phyloP scores from a whole-genome alignment of 2,797 vertebrate genomes.

The Platalea minor region DNA sequence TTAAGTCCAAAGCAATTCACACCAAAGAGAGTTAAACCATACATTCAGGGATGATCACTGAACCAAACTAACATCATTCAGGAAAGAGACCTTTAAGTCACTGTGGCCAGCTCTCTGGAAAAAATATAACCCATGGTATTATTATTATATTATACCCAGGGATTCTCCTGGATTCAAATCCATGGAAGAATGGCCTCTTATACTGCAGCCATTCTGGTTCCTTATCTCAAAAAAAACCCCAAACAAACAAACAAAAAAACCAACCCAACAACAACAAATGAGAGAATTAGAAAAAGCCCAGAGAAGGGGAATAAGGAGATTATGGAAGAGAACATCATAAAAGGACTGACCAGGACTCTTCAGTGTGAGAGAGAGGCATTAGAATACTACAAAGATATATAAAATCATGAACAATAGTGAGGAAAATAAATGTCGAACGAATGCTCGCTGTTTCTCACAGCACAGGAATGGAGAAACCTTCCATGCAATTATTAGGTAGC shows the following conservation, averaged over 20 bases:
- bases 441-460: neutral
- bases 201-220: neutral
- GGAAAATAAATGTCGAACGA: neutral
- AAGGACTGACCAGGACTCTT: neutral
- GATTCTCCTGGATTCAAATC: neutral
- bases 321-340: neutral
- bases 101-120: neutral
- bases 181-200: neutral
- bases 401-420: neutral
- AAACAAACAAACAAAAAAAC: no score
- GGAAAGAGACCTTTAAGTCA: neutral
- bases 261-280: neutral
- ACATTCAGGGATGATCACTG: neutral
- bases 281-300: neutral
- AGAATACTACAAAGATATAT: neutral
- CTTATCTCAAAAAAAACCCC: neutral
- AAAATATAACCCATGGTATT: neutral
- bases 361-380: neutral
- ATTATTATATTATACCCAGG: neutral
- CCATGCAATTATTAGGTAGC: neutral
- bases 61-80: neutral
- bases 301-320: neutral
- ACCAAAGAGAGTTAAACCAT: neutral
- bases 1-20: neutral
- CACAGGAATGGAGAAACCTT: neutral